phyloP scores from a whole-genome alignment of 2,113 vertebrate genomes.

The Donacobius atricapilla region DNA sequence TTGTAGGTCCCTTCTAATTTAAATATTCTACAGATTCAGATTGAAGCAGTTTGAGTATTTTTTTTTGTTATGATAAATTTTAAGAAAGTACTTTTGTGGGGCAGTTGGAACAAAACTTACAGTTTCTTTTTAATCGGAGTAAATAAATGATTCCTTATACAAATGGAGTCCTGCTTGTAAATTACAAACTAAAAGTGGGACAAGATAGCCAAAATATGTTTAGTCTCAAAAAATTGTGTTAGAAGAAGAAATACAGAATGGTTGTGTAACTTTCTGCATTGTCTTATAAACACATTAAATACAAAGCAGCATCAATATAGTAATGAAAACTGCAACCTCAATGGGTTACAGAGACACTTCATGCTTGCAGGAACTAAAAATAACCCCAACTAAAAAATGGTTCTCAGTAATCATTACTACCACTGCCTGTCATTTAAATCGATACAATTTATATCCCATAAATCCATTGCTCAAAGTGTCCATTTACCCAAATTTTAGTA shows the following conservation, averaged over 20 bases:
- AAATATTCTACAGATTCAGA: neutral
- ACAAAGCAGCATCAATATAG: neutral
- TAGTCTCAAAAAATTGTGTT: neutral
- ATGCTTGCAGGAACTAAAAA: neutral
- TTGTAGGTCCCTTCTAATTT: neutral
- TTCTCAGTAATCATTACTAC: neutral
- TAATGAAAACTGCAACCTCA: neutral
- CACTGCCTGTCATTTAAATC: neutral
- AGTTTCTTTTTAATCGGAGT: neutral
- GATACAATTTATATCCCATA: conserved; percentile 70
- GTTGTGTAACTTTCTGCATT: neutral
- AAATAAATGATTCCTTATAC: neutral
- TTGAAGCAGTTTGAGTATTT: neutral
- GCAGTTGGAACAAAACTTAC: neutral
- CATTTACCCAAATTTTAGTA: conserved; percentile 60
- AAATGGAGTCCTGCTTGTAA: neutral
- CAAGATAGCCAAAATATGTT: neutral
- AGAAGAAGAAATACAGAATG: neutral
- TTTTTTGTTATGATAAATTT: neutral
- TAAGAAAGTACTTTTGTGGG: neutral
- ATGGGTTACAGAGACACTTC: neutral
- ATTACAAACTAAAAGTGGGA: neutral
- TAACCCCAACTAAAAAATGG: neutral
- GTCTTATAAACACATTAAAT: neutral
- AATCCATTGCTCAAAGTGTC: conserved; percentile 77